phyloP scores from a whole-genome alignment of 2,797 vertebrate species.

The Chrysocyon brachyurus region DNA sequence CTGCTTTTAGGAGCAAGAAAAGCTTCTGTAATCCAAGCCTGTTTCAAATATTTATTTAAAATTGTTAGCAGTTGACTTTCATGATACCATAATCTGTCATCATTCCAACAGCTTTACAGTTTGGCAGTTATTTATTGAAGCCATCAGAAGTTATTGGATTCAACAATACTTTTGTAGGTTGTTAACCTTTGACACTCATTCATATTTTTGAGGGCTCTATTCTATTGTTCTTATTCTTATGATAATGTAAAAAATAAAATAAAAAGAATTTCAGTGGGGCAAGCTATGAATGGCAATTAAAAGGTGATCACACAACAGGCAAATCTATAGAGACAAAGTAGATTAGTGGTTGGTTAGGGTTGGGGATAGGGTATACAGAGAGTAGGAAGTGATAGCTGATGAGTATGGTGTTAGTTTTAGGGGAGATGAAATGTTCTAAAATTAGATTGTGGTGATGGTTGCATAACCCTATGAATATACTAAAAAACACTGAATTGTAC shows the following conservation, averaged over 20 bases:
- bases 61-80: background rate
- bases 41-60: constrained; percentile 48
- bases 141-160: background rate
- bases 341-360: background rate
- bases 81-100: background rate
- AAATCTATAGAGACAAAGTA: constrained; percentile 11
- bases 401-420: background rate
- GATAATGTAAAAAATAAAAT: constrained; percentile 1
- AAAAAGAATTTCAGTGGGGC: background rate
- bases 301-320: background rate
- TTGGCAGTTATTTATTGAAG: background rate
- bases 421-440: constrained; percentile 46
- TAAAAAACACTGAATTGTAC: background rate
- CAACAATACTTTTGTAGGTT: constrained; percentile 1
- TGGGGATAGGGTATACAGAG: background rate
- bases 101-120: background rate
- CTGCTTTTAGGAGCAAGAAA: background rate
- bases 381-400: constrained; percentile 1
- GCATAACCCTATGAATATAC: background rate
- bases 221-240: background rate
- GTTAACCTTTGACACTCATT: background rate
- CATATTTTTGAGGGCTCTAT: background rate
- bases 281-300: constrained; percentile 19
- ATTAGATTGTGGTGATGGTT: constrained; percentile 45
- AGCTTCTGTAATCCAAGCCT: background rate